Base-by-base conservation (phyloP, 2,797 vertebrate genomes). In the Cebuella pygmaea region DNA sequence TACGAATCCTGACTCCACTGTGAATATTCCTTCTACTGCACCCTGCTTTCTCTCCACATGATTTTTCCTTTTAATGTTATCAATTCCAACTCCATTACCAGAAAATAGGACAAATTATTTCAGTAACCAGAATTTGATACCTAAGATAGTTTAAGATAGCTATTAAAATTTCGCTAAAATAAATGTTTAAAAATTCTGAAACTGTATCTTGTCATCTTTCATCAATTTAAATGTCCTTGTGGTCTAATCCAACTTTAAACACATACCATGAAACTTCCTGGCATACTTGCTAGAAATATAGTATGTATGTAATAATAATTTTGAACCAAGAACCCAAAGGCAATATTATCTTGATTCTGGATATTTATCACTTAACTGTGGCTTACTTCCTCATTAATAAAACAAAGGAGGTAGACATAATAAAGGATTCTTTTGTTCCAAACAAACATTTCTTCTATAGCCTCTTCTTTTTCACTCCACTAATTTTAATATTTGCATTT, bases 401-500 rank as follows among this genome's bases (percentile, higher is more conserved):
- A 95, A 94, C 48, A 85, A 89, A 93, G 93, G 50, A 90, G 26
- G 12, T 88, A 30, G 39, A 44, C 72, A 84, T 67, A 74, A 88
- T 39, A 84, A 76, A 83, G 7, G 14, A 80, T 93, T 81, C 36
- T 95, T 95, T 88, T 93, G 52, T 91, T 96, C 20, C 22, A 92
- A 97, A 90, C 39, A 52, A 92, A 96, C 27, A 30, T 46, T 81
- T 91, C n/a, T 96, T 67, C n/a, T n/a, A 67, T 19, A 75, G 24
- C 27, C 26, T 92, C 24, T 26, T 83, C 27, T 41, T 41, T 41
- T 41, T 83, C 11, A 75, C 3, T 44, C 33, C 36, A 93, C 41
- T 88, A 75, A 59, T 74, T 93, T 86, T 72, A 75, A 94, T 84
- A 75, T 94, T 70, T 95, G 79, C 8, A 95, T 86, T 93, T 30